These are phyloP conservation scores for human DNA, from an alignment of 2,113 vertebrate species.

Conservation along the genomic window DNA sequence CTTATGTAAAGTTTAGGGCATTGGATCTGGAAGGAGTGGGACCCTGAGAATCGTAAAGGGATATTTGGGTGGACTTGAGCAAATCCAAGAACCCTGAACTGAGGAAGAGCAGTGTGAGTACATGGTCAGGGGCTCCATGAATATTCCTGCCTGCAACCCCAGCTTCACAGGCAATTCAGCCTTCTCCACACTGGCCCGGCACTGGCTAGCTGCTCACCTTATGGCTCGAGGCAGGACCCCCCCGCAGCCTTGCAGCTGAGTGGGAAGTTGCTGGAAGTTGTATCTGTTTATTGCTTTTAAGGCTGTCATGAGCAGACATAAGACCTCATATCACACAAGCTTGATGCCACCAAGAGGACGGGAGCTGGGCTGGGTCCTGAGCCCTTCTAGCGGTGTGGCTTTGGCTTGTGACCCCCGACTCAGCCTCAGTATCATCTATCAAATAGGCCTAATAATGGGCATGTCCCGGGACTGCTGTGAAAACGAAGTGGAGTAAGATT, in stretches of 20 bases:
- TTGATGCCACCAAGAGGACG: not conserved
- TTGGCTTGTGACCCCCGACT: not conserved
- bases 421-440: not conserved
- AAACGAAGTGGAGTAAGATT: rapidly evolving
- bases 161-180: rapidly evolving
- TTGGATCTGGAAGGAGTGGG: not conserved
- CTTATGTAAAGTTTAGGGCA: not conserved
- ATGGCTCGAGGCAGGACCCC: not conserved
- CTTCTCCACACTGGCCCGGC: rapidly evolving
- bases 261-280: not conserved
- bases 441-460: not conserved
- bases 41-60: conserved; percentile 56
- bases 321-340: not conserved
- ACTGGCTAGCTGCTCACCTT: not conserved
- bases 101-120: not conserved
- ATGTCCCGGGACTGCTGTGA: not conserved
- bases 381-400: not conserved
- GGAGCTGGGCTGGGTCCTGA: not conserved
- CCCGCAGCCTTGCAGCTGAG: not conserved
- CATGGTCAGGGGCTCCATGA: rapidly evolving
- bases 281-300: not conserved
- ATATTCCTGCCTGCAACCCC: not conserved
- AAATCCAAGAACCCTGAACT: not conserved
- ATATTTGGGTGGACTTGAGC: not conserved
- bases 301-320: not conserved